Evolutionary conservation across 2,113 vertebrate species (phyloP).

Genomic region (Microcebus tavaratra): DNA sequence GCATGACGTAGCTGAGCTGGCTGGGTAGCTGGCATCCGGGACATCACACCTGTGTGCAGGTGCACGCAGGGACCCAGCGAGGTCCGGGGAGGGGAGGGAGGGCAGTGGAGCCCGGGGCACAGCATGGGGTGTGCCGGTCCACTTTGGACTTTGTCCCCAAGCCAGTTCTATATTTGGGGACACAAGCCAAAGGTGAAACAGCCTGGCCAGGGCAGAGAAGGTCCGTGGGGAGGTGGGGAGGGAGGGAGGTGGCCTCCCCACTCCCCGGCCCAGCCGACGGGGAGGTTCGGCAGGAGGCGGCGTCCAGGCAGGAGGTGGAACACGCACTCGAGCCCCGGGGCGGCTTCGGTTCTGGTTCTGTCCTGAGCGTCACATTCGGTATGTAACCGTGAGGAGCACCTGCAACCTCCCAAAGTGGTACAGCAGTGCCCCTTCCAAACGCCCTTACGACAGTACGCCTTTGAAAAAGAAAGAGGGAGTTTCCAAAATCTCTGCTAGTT

Average conservation of each 20-base stretch:
- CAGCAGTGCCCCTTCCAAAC: neutral
- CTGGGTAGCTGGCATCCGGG: rapidly evolving
- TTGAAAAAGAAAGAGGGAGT: neutral
- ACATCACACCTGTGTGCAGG: no score
- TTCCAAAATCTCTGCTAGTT: neutral
- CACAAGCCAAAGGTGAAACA: neutral
- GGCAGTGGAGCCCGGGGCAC: rapidly evolving
- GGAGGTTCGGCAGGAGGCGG: rapidly evolving
- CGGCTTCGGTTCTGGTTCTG: no score
- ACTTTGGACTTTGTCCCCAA: neutral
- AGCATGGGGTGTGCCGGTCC: rapidly evolving
- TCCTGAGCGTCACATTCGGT: rapidly evolving
- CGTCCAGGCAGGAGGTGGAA: rapidly evolving
- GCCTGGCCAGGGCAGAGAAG: neutral
- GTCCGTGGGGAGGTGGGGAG: neutral
- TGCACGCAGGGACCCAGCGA: rapidly evolving
- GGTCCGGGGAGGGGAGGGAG: rapidly evolving
- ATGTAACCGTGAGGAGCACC: neutral
- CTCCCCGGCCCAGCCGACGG: rapidly evolving
- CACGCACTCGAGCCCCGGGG: rapidly evolving
- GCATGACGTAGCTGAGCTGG: no score
- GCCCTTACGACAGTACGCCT: neutral
- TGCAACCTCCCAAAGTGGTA: neutral
- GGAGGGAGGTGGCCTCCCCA: no score
- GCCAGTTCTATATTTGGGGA: neutral